Base-by-base conservation (phyloP, 2,113 vertebrate genomes). In the Nothocercus nigrocapillus region DNA sequence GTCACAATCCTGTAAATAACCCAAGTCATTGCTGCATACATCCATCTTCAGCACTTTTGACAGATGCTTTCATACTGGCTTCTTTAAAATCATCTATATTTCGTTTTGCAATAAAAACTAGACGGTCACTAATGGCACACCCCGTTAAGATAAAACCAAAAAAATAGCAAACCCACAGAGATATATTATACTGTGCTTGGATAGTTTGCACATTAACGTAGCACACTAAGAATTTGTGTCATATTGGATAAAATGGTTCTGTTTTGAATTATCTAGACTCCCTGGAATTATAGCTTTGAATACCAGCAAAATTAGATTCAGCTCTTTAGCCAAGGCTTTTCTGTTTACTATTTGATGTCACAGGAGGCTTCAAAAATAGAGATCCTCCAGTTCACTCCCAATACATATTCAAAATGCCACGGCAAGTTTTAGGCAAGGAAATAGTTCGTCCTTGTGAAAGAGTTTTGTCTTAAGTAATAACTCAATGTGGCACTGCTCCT, bases 1-100 rank as follows among this genome's bases (percentile, higher is more conserved):
- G n/a, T 83, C 92, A 90, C 30, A 91, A 95, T 87, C 64, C 18
- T 64, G 79, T 49, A 92, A 96, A 85, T 90, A 97, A 90, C 80
- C 66, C 51, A 82, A 96, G 87, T 92, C 88, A 90, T 18, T 63
- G 59, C 66, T 89, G 82, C 18, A 30, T 32, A 64, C 49, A 82
- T 73, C 81, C 28, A 66, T 56, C 62, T 72, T 89, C 4, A 92
- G 58, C 30, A 78, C 34, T 94, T 95, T 32, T 89, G 91, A 94
- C 77, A 92, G 77, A 51, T 36, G 34, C 51, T 82, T 89, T 90
- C 68, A 66, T 22, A 92, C 9, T 18, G 18, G 28, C 32, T 93
- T 72, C 72, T 86, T 87, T 62, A 77, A 93, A 84, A 85, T 56
- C 36, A 92, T 63, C 54, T 77, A 30, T 89, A 59, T 66, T 89